Conservation (phyloP, 2,113 vertebrate genomes). For the Acrocephalus kingi region DNA sequence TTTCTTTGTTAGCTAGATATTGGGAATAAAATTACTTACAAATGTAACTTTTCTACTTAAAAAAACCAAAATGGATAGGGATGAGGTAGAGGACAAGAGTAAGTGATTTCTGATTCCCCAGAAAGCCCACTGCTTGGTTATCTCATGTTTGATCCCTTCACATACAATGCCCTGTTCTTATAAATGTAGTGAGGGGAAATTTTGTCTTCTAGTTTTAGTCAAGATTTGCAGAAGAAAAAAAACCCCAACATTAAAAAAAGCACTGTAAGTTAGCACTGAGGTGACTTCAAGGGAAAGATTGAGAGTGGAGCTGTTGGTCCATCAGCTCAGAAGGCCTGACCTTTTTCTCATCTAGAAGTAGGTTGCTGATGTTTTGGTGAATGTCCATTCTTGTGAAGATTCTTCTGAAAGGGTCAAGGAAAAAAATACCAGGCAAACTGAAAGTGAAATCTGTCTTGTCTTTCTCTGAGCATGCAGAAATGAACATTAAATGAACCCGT, state of each 20-base stretch:
- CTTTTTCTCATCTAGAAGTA: background rate
- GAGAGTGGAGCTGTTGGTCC: background rate
- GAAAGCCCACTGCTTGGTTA: background rate
- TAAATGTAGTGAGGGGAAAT: background rate
- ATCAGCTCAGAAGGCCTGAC: background rate
- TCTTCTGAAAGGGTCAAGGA: background rate
- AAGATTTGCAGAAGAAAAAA: background rate
- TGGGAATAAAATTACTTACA: accelerated
- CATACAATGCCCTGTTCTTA: accelerated
- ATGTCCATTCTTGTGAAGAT: background rate
- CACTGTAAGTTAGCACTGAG: background rate
- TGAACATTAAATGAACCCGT: background rate
- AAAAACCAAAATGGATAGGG: background rate
- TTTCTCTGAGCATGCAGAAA: background rate
- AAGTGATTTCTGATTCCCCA: background rate
- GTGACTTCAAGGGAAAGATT: background rate
- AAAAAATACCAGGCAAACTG: background rate
- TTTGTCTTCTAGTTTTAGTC: background rate
- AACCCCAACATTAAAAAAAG: background rate
- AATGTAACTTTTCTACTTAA: background rate
- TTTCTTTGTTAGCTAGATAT: background rate
- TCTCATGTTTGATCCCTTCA: background rate
- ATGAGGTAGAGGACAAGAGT: too few species aligned
- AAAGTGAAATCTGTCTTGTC: background rate
- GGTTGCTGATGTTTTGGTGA: background rate